Evolutionary conservation across 2,888 invertebrate genomes (phyloP).

Genomic region (Caenorhabditis sp.): DNA sequence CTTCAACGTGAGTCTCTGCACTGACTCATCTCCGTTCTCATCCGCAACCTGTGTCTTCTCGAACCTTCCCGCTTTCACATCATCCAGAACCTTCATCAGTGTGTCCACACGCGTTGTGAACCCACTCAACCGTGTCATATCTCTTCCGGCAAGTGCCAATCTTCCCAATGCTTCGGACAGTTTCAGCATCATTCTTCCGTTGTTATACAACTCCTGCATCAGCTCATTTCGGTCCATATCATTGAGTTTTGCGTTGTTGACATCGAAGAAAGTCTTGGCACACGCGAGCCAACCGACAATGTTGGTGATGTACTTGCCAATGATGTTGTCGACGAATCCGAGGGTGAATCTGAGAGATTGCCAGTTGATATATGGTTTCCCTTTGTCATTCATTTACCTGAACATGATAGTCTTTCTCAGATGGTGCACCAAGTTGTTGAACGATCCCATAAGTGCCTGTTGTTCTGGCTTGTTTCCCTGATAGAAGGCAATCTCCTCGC

Average conservation of each 20-base stretch:
- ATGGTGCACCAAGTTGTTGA: conserved; percentile 88
- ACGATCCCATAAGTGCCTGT: conserved; percentile 91
- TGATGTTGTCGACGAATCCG: conserved; percentile 96
- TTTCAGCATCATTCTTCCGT: conserved; percentile 96
- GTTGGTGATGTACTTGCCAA: conserved; percentile 96
- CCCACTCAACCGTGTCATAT: conserved; percentile 95
- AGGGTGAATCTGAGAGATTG: conserved; percentile 85
- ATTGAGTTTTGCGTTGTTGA: conserved; percentile 88
- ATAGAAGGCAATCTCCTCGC: conserved; percentile 92
- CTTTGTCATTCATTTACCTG: conserved; percentile 48
- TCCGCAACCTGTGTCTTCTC: conserved; percentile 67
- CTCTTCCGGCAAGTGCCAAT: conserved; percentile 94
- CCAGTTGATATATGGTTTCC: conserved; percentile 51
- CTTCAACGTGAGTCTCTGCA: conserved; percentile 36
- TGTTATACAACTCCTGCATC: conserved; percentile 94
- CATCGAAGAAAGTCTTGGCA: conserved; percentile 93
- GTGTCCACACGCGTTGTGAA: conserved; percentile 95
- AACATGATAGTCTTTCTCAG: conserved; percentile 76
- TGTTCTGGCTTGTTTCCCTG: conserved; percentile 88
- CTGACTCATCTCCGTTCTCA: conserved; percentile 24
- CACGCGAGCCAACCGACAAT: conserved; percentile 90
- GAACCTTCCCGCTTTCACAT: conserved; percentile 83
- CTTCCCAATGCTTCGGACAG: conserved; percentile 98
- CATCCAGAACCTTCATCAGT: conserved; percentile 90
- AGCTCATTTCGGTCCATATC: conserved; percentile 90